phyloP scores from a whole-genome alignment of 2,797 vertebrate genomes.

The Mareca penelope region DNA sequence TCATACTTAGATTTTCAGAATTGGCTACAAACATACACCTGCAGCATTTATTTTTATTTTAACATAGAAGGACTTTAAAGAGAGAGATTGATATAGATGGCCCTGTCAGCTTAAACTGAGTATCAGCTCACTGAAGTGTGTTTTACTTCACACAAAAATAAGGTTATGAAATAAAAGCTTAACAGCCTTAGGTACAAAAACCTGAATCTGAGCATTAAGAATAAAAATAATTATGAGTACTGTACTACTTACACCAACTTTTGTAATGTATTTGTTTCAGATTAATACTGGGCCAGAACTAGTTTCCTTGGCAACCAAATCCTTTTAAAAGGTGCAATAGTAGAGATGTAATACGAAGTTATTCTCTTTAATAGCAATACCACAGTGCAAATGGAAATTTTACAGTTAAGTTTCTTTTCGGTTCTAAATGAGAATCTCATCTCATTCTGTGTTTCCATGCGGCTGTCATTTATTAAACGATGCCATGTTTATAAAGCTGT shows the following conservation, averaged over 20 bases:
- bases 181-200: conserved; percentile 25
- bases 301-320: conserved; percentile 96
- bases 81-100: conserved; percentile 57
- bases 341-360: conserved; percentile 74
- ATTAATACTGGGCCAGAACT: conserved; percentile 93
- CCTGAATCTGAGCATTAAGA: conserved; percentile 45
- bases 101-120: conserved; percentile 65
- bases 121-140: conserved; percentile 54
- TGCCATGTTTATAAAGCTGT: conserved; percentile 55
- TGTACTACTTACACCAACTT: conserved; percentile 78
- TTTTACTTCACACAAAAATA: conserved; percentile 56
- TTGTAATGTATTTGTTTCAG: conserved; percentile 85
- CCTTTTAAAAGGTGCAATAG: conserved; percentile 81
- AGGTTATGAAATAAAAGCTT: conserved; percentile 52
- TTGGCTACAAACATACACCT: conserved; percentile 43
- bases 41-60: conserved; percentile 54
- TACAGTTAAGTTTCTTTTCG: conserved; percentile 47
- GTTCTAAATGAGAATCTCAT: conserved; percentile 58
- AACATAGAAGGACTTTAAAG: conserved; percentile 59
- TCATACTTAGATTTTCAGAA: conserved; percentile 60
- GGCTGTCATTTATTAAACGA: conserved; percentile 53
- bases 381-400: conserved; percentile 69
- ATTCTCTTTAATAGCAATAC: conserved; percentile 65
- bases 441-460: conserved; percentile 66
- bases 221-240: conserved; percentile 41